Evolutionary conservation across 1,140 invertebrate genomes (phyloP).

Genomic region (Drosophila nebulosa): DNA sequence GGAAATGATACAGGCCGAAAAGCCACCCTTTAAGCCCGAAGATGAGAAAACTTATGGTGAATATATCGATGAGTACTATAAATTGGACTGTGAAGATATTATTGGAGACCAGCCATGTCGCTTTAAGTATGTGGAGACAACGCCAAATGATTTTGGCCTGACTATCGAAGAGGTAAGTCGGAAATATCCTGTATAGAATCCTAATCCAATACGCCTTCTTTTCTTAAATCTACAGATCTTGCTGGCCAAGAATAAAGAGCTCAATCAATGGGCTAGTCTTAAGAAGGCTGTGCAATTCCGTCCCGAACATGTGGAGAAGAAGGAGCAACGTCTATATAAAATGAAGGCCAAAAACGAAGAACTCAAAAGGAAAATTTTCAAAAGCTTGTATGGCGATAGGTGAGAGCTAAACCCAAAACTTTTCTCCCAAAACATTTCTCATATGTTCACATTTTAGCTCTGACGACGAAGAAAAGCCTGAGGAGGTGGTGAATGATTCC

Average conservation of each 20-base stretch:
- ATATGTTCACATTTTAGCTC: conserved; percentile 59
- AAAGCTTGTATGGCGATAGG: conserved; percentile 87
- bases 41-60: conserved; percentile 90
- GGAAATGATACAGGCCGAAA: conserved; percentile 86
- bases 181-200: not conserved
- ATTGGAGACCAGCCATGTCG: conserved; percentile 94
- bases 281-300: conserved; percentile 93
- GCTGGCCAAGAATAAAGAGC: conserved; percentile 93
- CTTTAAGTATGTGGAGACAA: conserved; percentile 95
- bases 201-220: too few species aligned
- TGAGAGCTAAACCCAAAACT: conserved; percentile 44
- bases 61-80: conserved; percentile 97
- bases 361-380: conserved; percentile 92
- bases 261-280: conserved; percentile 96
- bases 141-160: conserved; percentile 96
- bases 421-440: too few species aligned
- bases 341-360: conserved; percentile 87
- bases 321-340: conserved; percentile 89
- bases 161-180: conserved; percentile 90
- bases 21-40: conserved; percentile 91
- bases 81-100: conserved; percentile 96
- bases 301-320: conserved; percentile 89
- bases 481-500: too few species aligned
- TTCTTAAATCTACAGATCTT: conserved; percentile 83
- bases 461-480: conserved; percentile 62